Percentiles rank a stretch among this genome's conserved stretches.
Evolutionary conservation across 2,888 invertebrate species (phyloP).

Genomic region (Exocentrus adspersus): DNA sequence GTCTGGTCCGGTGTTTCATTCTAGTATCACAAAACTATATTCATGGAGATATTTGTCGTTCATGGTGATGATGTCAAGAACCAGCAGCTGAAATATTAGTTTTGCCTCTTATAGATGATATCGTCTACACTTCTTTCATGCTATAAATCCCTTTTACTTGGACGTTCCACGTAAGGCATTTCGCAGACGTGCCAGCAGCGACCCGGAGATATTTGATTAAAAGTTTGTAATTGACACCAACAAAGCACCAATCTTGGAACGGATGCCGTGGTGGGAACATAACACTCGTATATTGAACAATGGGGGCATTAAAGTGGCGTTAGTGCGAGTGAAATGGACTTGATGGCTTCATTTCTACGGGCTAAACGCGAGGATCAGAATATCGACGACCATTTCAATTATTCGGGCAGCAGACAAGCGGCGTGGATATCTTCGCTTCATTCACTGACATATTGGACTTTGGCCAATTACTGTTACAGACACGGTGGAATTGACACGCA

Average conservation of each 20-base stretch:
- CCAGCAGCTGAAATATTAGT: too few species aligned
- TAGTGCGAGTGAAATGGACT: constrained; percentile 39
- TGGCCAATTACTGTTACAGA: constrained; percentile 21
- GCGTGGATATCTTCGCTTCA: constrained; percentile 55
- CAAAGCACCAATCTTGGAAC: constrained; percentile 24
- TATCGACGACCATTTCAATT: constrained; percentile 51
- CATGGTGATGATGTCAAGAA: too few species aligned
- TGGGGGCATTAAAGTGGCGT: constrained; percentile 35
- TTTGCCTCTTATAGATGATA: neutral
- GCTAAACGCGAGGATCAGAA: constrained; percentile 31
- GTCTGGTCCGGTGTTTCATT: too few species aligned
- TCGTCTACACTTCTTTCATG: neutral
- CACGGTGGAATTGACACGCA: constrained; percentile 9
- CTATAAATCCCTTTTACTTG: constrained; percentile 1
- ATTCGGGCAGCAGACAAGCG: constrained; percentile 51
- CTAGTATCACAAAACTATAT: neutral
- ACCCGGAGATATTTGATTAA: constrained; percentile 25
- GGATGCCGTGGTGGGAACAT: neutral
- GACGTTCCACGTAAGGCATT: neutral
- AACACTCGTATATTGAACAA: constrained; percentile 32
- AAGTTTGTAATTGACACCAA: constrained; percentile 34
- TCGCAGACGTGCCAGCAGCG: constrained; percentile 5
- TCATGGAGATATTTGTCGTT: neutral
- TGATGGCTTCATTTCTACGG: constrained; percentile 42
- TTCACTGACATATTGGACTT: constrained; percentile 36